phyloP scores from a whole-genome alignment of 2,113 vertebrate genomes.

The Myotis yumanensis region DNA sequence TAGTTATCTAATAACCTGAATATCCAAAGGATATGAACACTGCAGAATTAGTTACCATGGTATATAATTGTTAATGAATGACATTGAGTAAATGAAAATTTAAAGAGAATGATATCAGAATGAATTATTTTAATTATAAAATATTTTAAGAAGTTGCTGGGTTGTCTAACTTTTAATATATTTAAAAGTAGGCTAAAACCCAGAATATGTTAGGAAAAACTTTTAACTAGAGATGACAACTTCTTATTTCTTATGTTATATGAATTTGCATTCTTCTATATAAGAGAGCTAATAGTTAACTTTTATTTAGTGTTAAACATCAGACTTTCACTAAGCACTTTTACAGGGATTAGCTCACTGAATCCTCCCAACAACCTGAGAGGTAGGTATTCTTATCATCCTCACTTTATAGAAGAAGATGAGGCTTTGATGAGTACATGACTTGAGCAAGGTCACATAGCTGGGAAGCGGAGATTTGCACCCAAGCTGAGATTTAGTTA shows the following conservation, averaged over 20 bases:
- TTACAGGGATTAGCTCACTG: neutral
- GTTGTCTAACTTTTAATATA: neutral
- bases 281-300: neutral
- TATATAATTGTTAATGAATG: conserved; percentile 52
- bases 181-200: neutral
- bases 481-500: neutral
- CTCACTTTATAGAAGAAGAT: neutral
- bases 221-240: neutral
- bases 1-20: conserved; percentile 13
- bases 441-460: neutral
- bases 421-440: conserved; percentile 10
- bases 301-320: conserved; percentile 11
- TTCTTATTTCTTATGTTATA: conserved; percentile 29
- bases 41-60: conserved; percentile 41
- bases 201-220: neutral
- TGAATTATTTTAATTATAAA: conserved; percentile 60
- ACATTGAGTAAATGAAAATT: conserved; percentile 55
- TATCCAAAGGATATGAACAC: conserved; percentile 3
- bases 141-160: conserved; percentile 23
- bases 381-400: neutral
- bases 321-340: neutral
- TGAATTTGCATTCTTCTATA: neutral
- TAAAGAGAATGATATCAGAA: conserved; percentile 27
- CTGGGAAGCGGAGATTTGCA: neutral
- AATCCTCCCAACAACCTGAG: neutral